Percentiles rank a stretch among this genome's conserved stretches.
These are phyloP conservation scores for Stegana nigrithorax DNA, from an alignment of 2,888 invertebrate species.

Conservation along the genomic window DNA sequence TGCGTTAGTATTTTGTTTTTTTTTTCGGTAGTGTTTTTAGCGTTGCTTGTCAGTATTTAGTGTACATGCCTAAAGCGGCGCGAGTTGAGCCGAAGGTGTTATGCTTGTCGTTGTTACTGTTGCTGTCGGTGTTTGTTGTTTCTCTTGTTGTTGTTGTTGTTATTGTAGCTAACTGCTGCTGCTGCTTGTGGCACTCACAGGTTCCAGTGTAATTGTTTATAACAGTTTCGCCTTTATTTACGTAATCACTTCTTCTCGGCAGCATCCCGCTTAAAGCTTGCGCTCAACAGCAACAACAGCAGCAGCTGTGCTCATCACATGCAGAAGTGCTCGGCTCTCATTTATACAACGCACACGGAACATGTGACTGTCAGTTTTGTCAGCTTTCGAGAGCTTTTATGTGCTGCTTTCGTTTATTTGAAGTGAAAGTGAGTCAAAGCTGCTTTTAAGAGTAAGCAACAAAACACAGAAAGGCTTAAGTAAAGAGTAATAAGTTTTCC, in stretches of 20 bases:
- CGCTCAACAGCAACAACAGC: too few relatives aligned
- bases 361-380: slow-evolving; percentile 36
- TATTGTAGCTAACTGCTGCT: neutral
- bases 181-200: neutral
- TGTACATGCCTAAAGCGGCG: slow-evolving; percentile 2
- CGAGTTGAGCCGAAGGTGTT: slow-evolving; percentile 23
- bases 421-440: slow-evolving; percentile 20
- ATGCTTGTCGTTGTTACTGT: slow-evolving; percentile 24
- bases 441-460: neutral
- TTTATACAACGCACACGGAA: slow-evolving; percentile 26
- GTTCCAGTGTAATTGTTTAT: slow-evolving; percentile 49
- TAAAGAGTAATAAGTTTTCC: neutral
- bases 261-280: slow-evolving; percentile 27
- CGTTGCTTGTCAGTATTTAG: slow-evolving; percentile 2
- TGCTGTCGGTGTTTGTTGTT: slow-evolving; percentile 12
- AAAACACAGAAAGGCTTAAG: neutral
- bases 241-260: slow-evolving; percentile 53
- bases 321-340: slow-evolving; percentile 17
- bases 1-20: neutral
- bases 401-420: slow-evolving; percentile 16
- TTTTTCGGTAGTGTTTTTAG: neutral
- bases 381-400: slow-evolving; percentile 32
- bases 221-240: slow-evolving; percentile 57
- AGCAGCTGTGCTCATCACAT: slow-evolving; percentile 20
- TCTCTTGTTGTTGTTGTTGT: neutral